Conservation (phyloP, 2,113 vertebrate genomes). For the Ornithorhynchus anatinus region DNA sequence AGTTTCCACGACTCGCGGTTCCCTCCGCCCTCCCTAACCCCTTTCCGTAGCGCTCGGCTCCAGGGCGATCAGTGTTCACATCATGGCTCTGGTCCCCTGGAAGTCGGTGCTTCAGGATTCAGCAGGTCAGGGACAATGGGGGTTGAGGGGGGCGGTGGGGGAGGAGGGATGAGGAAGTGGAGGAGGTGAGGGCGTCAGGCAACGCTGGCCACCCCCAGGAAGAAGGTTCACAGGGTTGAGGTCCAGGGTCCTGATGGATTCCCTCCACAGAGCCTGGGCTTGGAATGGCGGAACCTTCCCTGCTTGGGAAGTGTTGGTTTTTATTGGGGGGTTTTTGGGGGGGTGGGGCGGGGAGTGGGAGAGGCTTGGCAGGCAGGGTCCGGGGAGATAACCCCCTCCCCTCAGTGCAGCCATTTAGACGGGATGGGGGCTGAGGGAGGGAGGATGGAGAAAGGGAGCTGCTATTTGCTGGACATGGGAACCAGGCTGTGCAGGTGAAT, state of each 20-base stretch:
- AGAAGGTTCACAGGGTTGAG: too few relatives aligned
- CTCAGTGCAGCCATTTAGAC: not conserved
- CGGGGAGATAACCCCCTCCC: not conserved
- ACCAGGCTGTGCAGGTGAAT: conserved; percentile 88
- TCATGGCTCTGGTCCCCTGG: conserved; percentile 26
- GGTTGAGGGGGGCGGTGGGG: not conserved
- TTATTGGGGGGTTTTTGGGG: not conserved
- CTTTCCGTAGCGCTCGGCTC: conserved; percentile 29
- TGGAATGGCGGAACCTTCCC: too few relatives aligned
- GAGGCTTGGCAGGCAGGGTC: conserved; percentile 13
- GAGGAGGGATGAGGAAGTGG: not conserved
- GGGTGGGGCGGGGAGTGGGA: conserved; percentile 32
- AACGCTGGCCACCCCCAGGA: too few relatives aligned
- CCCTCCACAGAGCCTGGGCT: conserved; percentile 40
- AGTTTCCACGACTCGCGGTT: too few relatives aligned
- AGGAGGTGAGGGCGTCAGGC: conserved; percentile 14
- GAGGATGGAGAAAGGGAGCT: not conserved
- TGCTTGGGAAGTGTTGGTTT: conserved; percentile 31
- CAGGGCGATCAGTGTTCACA: conserved; percentile 22
- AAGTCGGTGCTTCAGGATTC: conserved; percentile 7
- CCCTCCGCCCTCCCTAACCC: conserved; percentile 10
- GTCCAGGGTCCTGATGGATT: too few relatives aligned
- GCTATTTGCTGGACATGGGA: conserved; percentile 75
- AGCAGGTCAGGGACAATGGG: conserved; percentile 37
- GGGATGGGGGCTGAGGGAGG: not conserved